Evolutionary conservation across 2,888 invertebrate genomes (phyloP), one percentile per base, ranked within the genome.

Genomic region (Synergus itoensis): DNA sequence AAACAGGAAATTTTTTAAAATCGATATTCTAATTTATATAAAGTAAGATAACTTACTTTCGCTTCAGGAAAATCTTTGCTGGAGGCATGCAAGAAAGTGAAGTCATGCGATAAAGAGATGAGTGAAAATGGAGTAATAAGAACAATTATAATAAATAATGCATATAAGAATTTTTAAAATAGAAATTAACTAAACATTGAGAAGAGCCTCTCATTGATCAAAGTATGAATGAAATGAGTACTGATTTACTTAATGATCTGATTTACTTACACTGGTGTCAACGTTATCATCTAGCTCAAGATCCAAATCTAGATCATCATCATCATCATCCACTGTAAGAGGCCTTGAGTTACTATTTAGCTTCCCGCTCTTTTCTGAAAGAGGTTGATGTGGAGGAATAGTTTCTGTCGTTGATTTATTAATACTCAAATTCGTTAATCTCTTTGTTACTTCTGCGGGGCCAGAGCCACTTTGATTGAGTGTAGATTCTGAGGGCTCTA

Each of bases 221-320:
- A n/a, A 60, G 18, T 69, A 5, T 64, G 18, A 21, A 78, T 62
- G 45, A n/a, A 43, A 40, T 8, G 16, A 67, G 36, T 40, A 18
- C 62, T 14, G 36, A 57, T 48, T 77, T 28, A 28, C 28, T 28
- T 28, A 28, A 1, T 28, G 28, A 28, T 14, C 21, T 18, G 73
- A 40, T 64, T 43, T 76, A 92, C 93, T 94, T 92, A 95, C 96
- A 91, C 94, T 95, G 78, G 95, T 95, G 90, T 97, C 97, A 84
- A 96, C 95, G 89, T 94, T 95, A 83, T 96, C 96, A 90, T 98
- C 97, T 43, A 98, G 93, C 84, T 97, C 97, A 77, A 98, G 94
- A 92, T 98, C 98, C 75, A 96, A 92, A 90, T 98, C 98, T 62
- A 98, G 92, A 88, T 98, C 98, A 82, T 95, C 95, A 88, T 98